Percentiles rank a stretch among this genome's conserved stretches.
Conservation (phyloP, 2,888 invertebrate species). For the Drosophila borealis region DNA sequence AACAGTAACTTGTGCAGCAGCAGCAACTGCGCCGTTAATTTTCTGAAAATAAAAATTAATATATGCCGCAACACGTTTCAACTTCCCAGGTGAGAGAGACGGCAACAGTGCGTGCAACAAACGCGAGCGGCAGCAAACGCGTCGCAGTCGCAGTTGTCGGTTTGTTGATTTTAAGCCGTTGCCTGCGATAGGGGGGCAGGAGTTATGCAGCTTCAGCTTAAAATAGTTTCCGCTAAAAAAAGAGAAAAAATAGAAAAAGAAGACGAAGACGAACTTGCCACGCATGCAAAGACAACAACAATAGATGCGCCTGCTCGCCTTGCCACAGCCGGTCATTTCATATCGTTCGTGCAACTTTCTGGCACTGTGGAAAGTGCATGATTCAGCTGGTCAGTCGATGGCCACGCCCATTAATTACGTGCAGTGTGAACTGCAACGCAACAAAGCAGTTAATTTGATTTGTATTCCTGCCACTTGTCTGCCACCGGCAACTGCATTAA, state of each 20-base stretch:
- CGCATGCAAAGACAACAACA: slow-evolving; percentile 37
- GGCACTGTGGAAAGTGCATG: slow-evolving; percentile 29
- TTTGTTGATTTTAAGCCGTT: slow-evolving; percentile 59
- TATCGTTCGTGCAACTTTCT: background rate
- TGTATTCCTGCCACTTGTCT: slow-evolving; percentile 71
- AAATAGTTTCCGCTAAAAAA: slow-evolving; percentile 68
- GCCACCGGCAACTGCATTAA: slow-evolving; percentile 33
- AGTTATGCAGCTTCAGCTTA: slow-evolving; percentile 47
- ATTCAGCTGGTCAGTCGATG: slow-evolving; percentile 30
- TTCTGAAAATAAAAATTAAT: slow-evolving; percentile 78
- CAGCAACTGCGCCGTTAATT: slow-evolving; percentile 64
- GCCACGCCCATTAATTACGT: slow-evolving; percentile 46
- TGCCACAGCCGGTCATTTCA: background rate
- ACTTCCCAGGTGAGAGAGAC: slow-evolving; percentile 45
- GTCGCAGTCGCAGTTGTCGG: slow-evolving; percentile 6
- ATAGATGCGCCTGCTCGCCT: background rate
- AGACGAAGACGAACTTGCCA: slow-evolving; percentile 29
- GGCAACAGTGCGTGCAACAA: background rate
- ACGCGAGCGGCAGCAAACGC: background rate
- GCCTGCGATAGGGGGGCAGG: slow-evolving; percentile 1
- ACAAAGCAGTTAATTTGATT: slow-evolving; percentile 68
- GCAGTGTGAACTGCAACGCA: slow-evolving; percentile 10
- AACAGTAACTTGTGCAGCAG: slow-evolving; percentile 34
- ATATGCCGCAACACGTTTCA: slow-evolving; percentile 78
- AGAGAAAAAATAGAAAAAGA: background rate